These are phyloP conservation scores for Dromius quadrimaculatus DNA, from an alignment of 2,888 invertebrate species.

Conservation along the genomic window DNA sequence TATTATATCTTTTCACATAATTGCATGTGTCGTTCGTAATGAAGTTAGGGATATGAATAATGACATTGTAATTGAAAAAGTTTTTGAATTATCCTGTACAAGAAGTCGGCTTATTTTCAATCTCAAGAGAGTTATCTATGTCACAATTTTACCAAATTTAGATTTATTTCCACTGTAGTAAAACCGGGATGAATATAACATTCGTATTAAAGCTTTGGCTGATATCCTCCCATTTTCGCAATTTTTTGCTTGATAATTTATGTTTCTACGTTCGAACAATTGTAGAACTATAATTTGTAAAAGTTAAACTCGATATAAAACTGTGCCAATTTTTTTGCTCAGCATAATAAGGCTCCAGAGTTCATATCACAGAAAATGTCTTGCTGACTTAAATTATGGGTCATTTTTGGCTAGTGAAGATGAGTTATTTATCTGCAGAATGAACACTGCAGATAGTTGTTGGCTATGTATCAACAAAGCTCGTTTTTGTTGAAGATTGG, in stretches of 20 bases:
- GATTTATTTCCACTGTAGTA: no score
- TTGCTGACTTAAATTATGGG: not conserved
- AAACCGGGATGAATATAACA: no score
- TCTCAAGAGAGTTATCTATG: not conserved
- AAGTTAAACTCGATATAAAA: not conserved
- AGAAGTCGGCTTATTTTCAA: no score
- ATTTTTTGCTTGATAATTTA: no score
- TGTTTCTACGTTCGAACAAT: no score
- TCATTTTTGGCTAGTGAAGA: not conserved
- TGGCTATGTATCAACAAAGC: no score
- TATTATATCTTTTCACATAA: no score
- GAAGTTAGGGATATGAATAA: not conserved
- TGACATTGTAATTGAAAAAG: constrained; percentile 13
- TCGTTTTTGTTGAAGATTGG: no score
- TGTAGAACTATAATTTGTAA: not conserved
- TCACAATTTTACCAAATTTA: no score
- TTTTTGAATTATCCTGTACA: constrained; percentile 1
- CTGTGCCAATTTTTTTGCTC: not conserved
- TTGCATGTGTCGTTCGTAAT: no score
- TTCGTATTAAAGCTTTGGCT: no score
- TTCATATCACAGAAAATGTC: not conserved
- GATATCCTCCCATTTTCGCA: no score
- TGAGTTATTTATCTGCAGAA: not conserved
- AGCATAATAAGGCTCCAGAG: not conserved
- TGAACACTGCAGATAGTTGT: not conserved